A percentile compares a stretch with the other conserved stretches of the same genome.
Evolutionary conservation across 2,888 invertebrate genomes (phyloP).

Genomic region (Atrina japonica): DNA sequence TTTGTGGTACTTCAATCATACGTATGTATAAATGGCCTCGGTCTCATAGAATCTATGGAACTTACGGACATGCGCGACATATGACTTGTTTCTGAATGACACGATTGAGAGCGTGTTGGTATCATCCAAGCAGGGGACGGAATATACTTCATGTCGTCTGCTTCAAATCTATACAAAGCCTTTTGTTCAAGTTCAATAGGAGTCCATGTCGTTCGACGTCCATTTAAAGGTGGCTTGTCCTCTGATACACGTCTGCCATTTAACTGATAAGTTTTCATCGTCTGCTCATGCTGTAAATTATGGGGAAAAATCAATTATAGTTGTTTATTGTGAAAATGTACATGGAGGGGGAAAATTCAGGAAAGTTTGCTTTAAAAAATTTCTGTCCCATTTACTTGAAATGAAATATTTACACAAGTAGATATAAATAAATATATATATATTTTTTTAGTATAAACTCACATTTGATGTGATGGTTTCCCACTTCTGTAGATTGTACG

Average conservation of each 20-base stretch:
- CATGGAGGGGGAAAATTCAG: too few species aligned
- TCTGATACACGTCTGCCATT: conserved; percentile 35
- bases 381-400: too few species aligned
- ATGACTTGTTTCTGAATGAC: too few species aligned
- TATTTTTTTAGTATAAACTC: background rate
- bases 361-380: background rate
- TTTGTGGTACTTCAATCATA: too few species aligned
- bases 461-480: conserved; percentile 17
- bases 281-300: conserved; percentile 29
- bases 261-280: conserved; percentile 23
- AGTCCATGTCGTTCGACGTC: conserved; percentile 15
- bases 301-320: background rate
- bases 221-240: conserved; percentile 10
- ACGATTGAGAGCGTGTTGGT: conserved; percentile 2
- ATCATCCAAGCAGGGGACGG: conserved; percentile 16
- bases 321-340: too few species aligned
- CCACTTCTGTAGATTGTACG: conserved; percentile 26
- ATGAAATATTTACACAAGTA: too few species aligned
- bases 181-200: conserved; percentile 39
- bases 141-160: conserved; percentile 18
- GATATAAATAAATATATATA: background rate
- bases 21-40: too few species aligned
- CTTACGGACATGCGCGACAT: too few species aligned
- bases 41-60: too few species aligned
- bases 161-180: conserved; percentile 35